Evolutionary conservation across 2,888 invertebrate genomes (phyloP).

Genomic region (Deilephila porcellus): DNA sequence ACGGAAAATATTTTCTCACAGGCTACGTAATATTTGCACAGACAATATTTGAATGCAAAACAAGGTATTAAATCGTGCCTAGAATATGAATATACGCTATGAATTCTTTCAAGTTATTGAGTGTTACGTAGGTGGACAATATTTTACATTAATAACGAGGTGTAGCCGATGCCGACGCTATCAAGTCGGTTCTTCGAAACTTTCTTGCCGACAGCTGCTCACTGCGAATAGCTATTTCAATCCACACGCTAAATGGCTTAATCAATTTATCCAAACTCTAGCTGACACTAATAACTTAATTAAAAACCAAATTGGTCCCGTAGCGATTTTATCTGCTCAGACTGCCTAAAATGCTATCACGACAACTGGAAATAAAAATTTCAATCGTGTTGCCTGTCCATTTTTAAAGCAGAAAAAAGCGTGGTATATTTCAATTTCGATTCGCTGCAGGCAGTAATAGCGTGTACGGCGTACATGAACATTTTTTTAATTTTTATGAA

Average conservation of each 20-base stretch:
- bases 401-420: constrained; percentile 4
- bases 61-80: constrained; percentile 27
- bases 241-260: constrained; percentile 51
- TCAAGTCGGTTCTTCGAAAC: constrained; percentile 49
- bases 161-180: constrained; percentile 40
- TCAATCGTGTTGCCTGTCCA: constrained; percentile 7
- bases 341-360: constrained; percentile 21
- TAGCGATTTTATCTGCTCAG: constrained; percentile 27
- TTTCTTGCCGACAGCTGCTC: constrained; percentile 59
- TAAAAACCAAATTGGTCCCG: constrained; percentile 30
- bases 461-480: not conserved
- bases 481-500: constrained; percentile 15
- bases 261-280: constrained; percentile 44
- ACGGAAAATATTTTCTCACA: constrained; percentile 6
- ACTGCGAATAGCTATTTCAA: constrained; percentile 57
- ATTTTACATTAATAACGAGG: constrained; percentile 56
- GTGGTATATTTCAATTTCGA: constrained; percentile 23
- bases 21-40: not conserved
- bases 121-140: constrained; percentile 54
- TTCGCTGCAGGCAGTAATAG: constrained; percentile 24
- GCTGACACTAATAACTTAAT: constrained; percentile 35
- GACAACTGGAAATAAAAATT: constrained; percentile 14
- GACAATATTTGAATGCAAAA: constrained; percentile 3
- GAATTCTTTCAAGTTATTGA: constrained; percentile 37
- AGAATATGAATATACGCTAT: constrained; percentile 29